Percentiles rank a stretch among this genome's conserved stretches.
phyloP scores from a whole-genome alignment of 2,797 vertebrate species.

The Poecilia picta region DNA sequence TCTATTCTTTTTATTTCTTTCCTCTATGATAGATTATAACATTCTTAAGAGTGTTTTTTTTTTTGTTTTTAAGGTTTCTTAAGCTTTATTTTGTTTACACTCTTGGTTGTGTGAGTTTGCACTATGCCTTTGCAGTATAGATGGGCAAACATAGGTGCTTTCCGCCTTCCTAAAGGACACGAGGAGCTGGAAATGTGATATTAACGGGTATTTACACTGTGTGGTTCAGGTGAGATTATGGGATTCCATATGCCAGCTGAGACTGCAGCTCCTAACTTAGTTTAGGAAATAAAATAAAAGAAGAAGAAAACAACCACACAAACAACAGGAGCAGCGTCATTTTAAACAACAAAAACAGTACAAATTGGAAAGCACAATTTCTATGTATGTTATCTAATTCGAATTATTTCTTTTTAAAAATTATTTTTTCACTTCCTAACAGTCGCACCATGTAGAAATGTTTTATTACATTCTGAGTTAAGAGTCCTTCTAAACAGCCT shows the following conservation, averaged over 20 bases:
- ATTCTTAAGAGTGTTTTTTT: background rate
- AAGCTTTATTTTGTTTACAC: background rate
- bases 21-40: background rate
- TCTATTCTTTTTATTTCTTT: background rate
- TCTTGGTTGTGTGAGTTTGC: slow-evolving; percentile 3
- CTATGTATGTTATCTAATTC: background rate
- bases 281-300: slow-evolving; percentile 14
- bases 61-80: background rate
- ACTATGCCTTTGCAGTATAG: slow-evolving; percentile 16
- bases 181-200: slow-evolving; percentile 16
- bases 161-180: background rate
- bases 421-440: slow-evolving; percentile 22
- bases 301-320: background rate
- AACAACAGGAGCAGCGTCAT: background rate
- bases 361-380: slow-evolving; percentile 10
- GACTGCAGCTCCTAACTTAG: slow-evolving; percentile 29
- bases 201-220: slow-evolving; percentile 40
- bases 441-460: slow-evolving; percentile 42
- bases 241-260: slow-evolving; percentile 31
- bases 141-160: slow-evolving; percentile 18
- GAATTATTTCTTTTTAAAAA: slow-evolving; percentile 17
- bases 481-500: slow-evolving; percentile 35
- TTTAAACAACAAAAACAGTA: slow-evolving; percentile 9
- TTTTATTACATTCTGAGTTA: slow-evolving; percentile 23
- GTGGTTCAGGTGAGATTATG: slow-evolving; percentile 40